A percentile compares a stretch with the other conserved stretches of the same genome.
These are phyloP conservation scores for Paraplagusia blochii DNA, from an alignment of 2,113 vertebrate species.

Conservation along the genomic window DNA sequence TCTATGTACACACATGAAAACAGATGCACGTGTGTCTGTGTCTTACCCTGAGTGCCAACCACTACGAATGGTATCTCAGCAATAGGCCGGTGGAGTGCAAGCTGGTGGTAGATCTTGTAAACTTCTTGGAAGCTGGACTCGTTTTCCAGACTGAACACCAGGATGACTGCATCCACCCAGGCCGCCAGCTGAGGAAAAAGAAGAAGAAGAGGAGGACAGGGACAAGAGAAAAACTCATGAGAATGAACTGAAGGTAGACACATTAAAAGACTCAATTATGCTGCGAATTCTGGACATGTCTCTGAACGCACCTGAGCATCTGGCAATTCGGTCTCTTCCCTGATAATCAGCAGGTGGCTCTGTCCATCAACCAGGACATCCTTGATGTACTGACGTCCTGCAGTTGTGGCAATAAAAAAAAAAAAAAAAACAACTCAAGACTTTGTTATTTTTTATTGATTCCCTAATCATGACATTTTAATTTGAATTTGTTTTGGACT, in stretches of 20 bases:
- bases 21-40: not conserved
- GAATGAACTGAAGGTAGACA: not conserved
- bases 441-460: too few relatives aligned
- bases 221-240: not conserved
- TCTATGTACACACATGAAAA: not conserved
- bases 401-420: not conserved
- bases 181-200: slow-evolving; percentile 80
- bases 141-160: slow-evolving; percentile 96
- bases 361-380: slow-evolving; percentile 79
- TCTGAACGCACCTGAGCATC: slow-evolving; percentile 79
- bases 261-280: not conserved
- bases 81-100: slow-evolving; percentile 79
- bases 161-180: slow-evolving; percentile 92
- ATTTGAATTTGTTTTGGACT: too few relatives aligned
- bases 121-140: slow-evolving; percentile 93
- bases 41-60: slow-evolving; percentile 91
- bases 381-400: slow-evolving; percentile 92
- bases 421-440: not conserved
- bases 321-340: slow-evolving; percentile 88
- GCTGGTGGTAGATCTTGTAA: slow-evolving; percentile 81
- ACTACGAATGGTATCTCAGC: slow-evolving; percentile 80
- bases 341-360: slow-evolving; percentile 89
- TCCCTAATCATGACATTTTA: too few relatives aligned
- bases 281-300: not conserved
- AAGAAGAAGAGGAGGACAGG: not conserved